Base-by-base conservation (phyloP, 2,113 vertebrate species). In the Coptodon bakossiorum region DNA sequence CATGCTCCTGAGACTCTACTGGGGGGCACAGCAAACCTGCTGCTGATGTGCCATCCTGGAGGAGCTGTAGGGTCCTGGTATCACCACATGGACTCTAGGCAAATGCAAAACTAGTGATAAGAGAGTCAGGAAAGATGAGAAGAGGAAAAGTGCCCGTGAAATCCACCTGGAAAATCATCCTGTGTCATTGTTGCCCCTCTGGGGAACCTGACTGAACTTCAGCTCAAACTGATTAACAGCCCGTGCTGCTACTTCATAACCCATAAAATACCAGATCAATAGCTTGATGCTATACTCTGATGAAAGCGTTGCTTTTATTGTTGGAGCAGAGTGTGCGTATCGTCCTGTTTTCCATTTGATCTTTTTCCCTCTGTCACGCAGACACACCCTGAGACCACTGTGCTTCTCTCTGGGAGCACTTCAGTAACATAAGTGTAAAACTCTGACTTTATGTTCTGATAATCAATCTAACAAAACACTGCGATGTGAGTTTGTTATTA, bases 151-250 rank as follows among this genome's bases (percentile, higher is more conserved):
- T 19, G 16, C 59, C 29, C 2, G 0, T 63, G 17, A 36, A n/a
- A 36, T 63, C 59, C 59, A 36, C 29, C 59, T 63, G 59, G 5
- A 36, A 11, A 36, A 36, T 19, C 16, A 0, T 63, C 59, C 59
- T 19, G 59, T 36, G 16, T 63, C 59, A 1, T 63, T 6, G 59
- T 63, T 4, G 16, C 0, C 0, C 59, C 29, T 63, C 59, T 2
- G 19, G 59, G 29, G 59, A 19, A 63, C 1, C 17, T 63, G 59
- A 36, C 59, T 63, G 17, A 12, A 61, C 5, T 61, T 59, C 56
- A 2, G 16, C 59, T 34, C 16, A 63, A 34, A 0, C 29, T 4
- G 29, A 19, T 63, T 34, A 11, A 63, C 31, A 36, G 29, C 2
- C 59, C 0, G 59, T 34, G 59, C 59, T 19, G 9, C 31, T 63